Conservation (phyloP, 1,140 invertebrate genomes). For the Idris sp. region DNA sequence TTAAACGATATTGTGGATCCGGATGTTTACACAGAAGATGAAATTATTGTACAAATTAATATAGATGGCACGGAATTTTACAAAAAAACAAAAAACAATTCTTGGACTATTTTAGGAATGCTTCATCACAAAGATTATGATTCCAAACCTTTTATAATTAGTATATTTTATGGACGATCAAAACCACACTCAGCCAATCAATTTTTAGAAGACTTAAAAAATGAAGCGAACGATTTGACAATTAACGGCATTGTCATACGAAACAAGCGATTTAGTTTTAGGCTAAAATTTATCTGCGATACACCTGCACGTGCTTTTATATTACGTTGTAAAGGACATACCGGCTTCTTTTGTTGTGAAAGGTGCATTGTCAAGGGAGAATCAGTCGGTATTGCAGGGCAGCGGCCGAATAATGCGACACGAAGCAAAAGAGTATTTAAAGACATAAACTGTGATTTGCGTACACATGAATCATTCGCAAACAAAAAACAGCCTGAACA, state of each 20-base stretch:
- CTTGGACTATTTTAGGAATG: too few species aligned
- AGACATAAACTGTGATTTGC: constrained; percentile 9
- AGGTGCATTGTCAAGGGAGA: constrained; percentile 26
- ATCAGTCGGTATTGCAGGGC: constrained; percentile 12
- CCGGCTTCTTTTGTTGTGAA: constrained; percentile 26
- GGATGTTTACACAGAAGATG: too few species aligned
- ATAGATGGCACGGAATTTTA: too few species aligned
- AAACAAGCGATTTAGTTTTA: not conserved
- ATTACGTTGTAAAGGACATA: constrained; percentile 9
- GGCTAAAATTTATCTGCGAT: constrained; percentile 1
- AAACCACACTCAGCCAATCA: too few species aligned
- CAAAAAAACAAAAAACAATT: too few species aligned
- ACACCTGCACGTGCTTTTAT: constrained; percentile 2
- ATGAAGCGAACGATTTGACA: constrained; percentile 1
- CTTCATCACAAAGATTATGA: too few species aligned
- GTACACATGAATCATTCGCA: constrained; percentile 26
- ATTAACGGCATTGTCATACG: not conserved
- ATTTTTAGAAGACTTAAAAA: too few species aligned
- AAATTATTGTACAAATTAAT: too few species aligned
- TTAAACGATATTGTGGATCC: not conserved
- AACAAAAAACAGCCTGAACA: constrained; percentile 20
- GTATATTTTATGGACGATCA: too few species aligned
- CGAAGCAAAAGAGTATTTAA: constrained; percentile 24
- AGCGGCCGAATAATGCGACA: not conserved
- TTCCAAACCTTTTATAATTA: too few species aligned